Base-by-base conservation (phyloP, 2,113 vertebrate genomes). In the Lepisosteus osseus region DNA sequence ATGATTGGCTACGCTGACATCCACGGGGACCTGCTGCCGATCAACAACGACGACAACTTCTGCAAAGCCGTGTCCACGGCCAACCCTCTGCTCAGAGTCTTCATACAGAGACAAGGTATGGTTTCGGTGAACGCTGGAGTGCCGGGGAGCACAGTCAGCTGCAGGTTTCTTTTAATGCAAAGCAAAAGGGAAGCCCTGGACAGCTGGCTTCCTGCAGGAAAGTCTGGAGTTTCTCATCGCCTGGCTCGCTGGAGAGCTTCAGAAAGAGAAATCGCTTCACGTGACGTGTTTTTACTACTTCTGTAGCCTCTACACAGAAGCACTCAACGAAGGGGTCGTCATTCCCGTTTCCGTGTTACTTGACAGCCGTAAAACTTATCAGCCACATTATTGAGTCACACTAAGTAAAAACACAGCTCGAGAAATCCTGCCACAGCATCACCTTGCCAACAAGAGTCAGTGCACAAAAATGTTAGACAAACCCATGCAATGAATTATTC, bases 1-100 rank as follows among this genome's bases (percentile, higher is more conserved):
- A 95, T 97, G 92, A 95, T 99, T 0, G 96, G 97, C 69, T 99
- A 99, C 8, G 97, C 97, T 0, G 97, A 99, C 59, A 79, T 99
- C 41, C 97, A 99, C 0, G 97, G 97, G 0, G 97, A 99, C 80
- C 91, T 99, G 72, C 94, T 99, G 80, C 97, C 97, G n/a, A 99
- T 99, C 85, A 99, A 99, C 86, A 99, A 99, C 0, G 95, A 99
- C 0, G 97, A 98, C 88, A 99, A 99, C 89, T 99, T 98, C 86
- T 94, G 93, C 88, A 99, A 98, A 80, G 97, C 97, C 0, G 96
- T 99, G 78, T 95, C 96, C 0, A 97, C 94, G 0, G 96, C 97
- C 40, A 95, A 95, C 78, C 97, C 97, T 0, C 89, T 99, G 68
- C 97, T 99, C 67, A 86, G 97, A 79, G 87, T 99, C 89, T 98